Evolutionary conservation across 2,888 invertebrate species (phyloP), one percentile per base, ranked within the genome.

Genomic region (Cryptus viduatorius): DNA sequence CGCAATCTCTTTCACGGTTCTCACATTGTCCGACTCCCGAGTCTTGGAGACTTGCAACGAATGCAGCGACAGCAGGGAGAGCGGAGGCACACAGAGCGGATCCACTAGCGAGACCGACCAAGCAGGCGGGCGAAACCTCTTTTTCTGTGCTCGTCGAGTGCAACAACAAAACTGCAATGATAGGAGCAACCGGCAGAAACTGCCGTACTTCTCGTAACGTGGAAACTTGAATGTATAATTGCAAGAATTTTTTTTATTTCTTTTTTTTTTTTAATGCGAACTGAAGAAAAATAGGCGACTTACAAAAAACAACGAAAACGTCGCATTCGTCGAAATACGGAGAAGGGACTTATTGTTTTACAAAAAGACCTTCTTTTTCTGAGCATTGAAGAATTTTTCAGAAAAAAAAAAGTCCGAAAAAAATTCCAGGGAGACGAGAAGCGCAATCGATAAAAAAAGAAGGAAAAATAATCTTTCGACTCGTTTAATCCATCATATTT

Each of bases 1-100:
- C 59, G 75, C 75, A 48, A 76, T 76, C 75, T 76, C 75, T 76
- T 76, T 76, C 75, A 76, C 65, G 75, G 14, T 48, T 76, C 16
- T 64, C 50, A 42, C 75, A 76, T 76, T 76, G 75, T 76, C 16
- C 75, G 50, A 37, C 75, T 76, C 53, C 19, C 19, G 75, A 76
- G 65, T 76, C 75, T 76, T 59, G 48, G 12, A 12, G 3, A 4
- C 12, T 31, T 31, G 50, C 48, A 16, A 31, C 64, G 46, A 29
- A 48, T 64, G 31, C 61, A 37, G 46, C 64, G 48, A 37, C 48
- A 75, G 61, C 73, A n/a, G 61, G 48, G 24, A 31, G 46, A 64
- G 19, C 4, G 37, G 8, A 37, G 37, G 37, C 4, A 37, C 37
- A 37, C 37, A 71, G 53, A 37, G 61, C 73, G 16, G 31, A 75